Percentiles rank a stretch among this genome's conserved stretches.
phyloP scores from a whole-genome alignment of 53 echinoderm and acorn worm species.

The Luidia sarsii region DNA sequence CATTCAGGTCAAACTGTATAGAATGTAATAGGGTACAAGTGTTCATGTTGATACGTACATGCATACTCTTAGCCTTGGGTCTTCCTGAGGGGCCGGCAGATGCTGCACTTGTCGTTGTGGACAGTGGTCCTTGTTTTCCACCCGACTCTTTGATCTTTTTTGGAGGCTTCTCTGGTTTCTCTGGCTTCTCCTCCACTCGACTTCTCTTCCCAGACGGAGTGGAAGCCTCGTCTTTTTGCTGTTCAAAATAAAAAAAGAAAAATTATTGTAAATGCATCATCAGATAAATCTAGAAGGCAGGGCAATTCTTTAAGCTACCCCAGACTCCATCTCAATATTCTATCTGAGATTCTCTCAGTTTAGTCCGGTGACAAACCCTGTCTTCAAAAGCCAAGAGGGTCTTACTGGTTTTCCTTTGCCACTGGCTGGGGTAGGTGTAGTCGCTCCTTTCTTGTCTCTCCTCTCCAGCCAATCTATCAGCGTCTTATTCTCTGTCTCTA shows the following conservation, averaged over 20 bases:
- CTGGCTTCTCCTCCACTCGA: constrained; percentile 75
- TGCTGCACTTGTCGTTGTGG: constrained; percentile 49
- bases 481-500: constrained; percentile 80
- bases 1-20: too few species aligned
- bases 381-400: too few species aligned
- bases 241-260: background rate
- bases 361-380: too few species aligned
- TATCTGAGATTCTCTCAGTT: too few species aligned
- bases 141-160: constrained; percentile 94
- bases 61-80: constrained; percentile 92
- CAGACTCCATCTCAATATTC: too few species aligned
- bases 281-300: too few species aligned
- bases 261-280: background rate
- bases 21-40: too few species aligned
- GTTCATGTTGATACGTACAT: constrained; percentile 82
- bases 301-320: too few species aligned
- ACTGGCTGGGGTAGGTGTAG: constrained; percentile 36
- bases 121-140: constrained; percentile 72
- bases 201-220: constrained; percentile 89
- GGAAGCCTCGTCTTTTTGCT: constrained; percentile 46
- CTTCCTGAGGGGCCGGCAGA: constrained; percentile 66
- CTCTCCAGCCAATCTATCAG: constrained; percentile 83
- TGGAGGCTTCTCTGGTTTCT: constrained; percentile 82
- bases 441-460: constrained; percentile 70
- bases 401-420: constrained; percentile 70